These are phyloP conservation scores for Druceiella hillmani DNA, from an alignment of 2,888 invertebrate genomes.

Conservation along the genomic window DNA sequence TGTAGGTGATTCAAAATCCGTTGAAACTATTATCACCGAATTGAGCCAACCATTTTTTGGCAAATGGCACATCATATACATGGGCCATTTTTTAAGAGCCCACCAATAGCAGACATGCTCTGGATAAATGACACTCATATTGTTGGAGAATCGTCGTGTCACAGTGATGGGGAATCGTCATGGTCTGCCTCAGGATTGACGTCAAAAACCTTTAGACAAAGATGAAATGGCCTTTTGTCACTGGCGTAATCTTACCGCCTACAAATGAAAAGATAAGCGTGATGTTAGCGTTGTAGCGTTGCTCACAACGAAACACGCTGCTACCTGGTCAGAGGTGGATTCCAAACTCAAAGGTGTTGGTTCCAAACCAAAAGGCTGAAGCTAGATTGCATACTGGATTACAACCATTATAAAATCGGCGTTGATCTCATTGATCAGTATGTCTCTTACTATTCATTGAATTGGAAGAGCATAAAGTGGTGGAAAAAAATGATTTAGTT, in stretches of 20 bases:
- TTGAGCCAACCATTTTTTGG: conserved; percentile 14
- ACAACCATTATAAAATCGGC: conserved; percentile 15
- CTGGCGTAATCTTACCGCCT: conserved; percentile 20
- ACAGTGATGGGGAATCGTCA: conserved; percentile 18
- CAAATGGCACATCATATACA: conserved; percentile 21
- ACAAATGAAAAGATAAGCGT: conserved; percentile 22
- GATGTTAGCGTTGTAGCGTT: conserved; percentile 19
- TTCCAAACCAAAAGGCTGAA: conserved; percentile 15
- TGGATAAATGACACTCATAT: conserved; percentile 13
- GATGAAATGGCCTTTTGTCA: conserved; percentile 17
- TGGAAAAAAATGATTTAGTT: conserved; percentile 23
- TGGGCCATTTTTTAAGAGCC: conserved; percentile 12
- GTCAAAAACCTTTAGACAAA: conserved; percentile 10
- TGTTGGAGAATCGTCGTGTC: too few relatives aligned
- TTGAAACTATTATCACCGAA: conserved; percentile 11
- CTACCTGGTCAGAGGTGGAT: conserved; percentile 14
- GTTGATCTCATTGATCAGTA: conserved; percentile 17
- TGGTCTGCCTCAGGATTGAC: conserved; percentile 18
- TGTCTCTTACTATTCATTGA: conserved; percentile 15
- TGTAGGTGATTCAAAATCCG: too few relatives aligned
- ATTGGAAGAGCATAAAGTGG: conserved; percentile 18
- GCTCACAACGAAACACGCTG: conserved; percentile 13
- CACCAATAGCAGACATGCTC: conserved; percentile 8
- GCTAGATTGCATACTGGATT: conserved; percentile 17
- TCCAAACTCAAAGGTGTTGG: conserved; percentile 12